phyloP scores from a whole-genome alignment of 1,140 invertebrate species.

The Venustaconcha ellipsiformis region DNA sequence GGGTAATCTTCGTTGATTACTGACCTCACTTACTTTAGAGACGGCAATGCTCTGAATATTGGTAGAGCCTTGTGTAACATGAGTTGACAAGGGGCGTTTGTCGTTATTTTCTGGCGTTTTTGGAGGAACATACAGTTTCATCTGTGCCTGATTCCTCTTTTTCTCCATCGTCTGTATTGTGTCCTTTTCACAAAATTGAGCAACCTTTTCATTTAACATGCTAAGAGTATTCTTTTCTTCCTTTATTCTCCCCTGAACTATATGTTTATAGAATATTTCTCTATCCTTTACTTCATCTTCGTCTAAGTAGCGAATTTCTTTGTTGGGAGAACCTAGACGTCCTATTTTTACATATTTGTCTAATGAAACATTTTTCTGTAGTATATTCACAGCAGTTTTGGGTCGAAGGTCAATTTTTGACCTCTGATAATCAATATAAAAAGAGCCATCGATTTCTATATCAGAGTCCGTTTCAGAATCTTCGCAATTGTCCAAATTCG shows the following conservation, averaged over 20 bases:
- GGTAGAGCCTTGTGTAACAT: too few relatives aligned
- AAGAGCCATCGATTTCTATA: constrained; percentile 19
- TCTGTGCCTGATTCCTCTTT: not conserved
- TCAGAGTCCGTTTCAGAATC: constrained; percentile 17
- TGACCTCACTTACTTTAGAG: too few relatives aligned
- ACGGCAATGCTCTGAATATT: too few relatives aligned
- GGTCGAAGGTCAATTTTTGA: constrained; percentile 29
- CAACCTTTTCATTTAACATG: constrained; percentile 23
- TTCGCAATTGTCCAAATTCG: constrained; percentile 2
- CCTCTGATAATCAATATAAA: constrained; percentile 28
- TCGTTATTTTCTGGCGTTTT: too few relatives aligned
- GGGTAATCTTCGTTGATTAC: too few relatives aligned
- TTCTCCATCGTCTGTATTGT: constrained; percentile 25
- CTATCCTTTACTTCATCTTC: constrained; percentile 30
- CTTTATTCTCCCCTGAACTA: constrained; percentile 21
- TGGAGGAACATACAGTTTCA: too few relatives aligned
- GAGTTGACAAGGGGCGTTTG: too few relatives aligned
- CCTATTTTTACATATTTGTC: constrained; percentile 10
- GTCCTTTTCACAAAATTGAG: constrained; percentile 21
- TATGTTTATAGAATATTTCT: constrained; percentile 18
- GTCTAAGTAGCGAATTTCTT: constrained; percentile 24
- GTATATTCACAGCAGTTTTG: constrained; percentile 28
- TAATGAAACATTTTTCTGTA: constrained; percentile 6
- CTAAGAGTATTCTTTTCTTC: constrained; percentile 16
- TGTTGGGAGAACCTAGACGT: constrained; percentile 10